A percentile compares a stretch with the other conserved stretches of the same genome.
Conservation (phyloP, 2,888 invertebrate species). For the Acanthosepion pharaonis region DNA sequence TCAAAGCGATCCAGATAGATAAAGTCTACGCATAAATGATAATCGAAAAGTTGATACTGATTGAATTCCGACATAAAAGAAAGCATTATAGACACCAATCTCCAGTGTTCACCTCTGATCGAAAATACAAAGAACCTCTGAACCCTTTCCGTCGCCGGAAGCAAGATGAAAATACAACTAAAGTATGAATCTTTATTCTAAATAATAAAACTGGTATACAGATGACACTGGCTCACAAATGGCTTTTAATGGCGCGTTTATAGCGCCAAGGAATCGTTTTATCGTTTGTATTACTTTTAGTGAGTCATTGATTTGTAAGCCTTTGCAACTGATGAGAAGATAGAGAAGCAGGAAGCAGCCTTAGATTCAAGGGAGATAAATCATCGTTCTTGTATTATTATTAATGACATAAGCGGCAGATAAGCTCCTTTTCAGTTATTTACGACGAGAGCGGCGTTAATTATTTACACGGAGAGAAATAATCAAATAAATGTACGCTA, state of each 20-base stretch:
- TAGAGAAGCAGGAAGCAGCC: not conserved
- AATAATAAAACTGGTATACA: not conserved
- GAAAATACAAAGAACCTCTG: not conserved
- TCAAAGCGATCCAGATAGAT: not conserved
- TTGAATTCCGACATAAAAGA: not conserved
- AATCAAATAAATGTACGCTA: no score
- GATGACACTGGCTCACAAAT: not conserved
- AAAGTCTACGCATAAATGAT: not conserved
- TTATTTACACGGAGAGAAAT: no score
- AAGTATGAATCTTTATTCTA: not conserved
- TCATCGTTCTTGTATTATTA: not conserved
- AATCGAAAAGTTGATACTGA: not conserved
- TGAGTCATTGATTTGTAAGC: not conserved
- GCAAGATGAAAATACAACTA: not conserved
- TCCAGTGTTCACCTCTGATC: not conserved
- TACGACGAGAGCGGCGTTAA: no score
- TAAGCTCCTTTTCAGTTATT: no score
- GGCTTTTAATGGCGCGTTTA: not conserved
- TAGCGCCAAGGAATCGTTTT: not conserved
- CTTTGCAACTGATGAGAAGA: not conserved
- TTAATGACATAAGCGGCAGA: not conserved
- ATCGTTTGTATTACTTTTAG: not conserved
- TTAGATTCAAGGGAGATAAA: not conserved
- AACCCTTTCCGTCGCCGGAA: not conserved
- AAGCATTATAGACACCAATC: not conserved